Evolutionary conservation across 37 sponge, comb jelly and placozoan genomes (phyloP).

Genomic region (Halichondria panicea): DNA sequence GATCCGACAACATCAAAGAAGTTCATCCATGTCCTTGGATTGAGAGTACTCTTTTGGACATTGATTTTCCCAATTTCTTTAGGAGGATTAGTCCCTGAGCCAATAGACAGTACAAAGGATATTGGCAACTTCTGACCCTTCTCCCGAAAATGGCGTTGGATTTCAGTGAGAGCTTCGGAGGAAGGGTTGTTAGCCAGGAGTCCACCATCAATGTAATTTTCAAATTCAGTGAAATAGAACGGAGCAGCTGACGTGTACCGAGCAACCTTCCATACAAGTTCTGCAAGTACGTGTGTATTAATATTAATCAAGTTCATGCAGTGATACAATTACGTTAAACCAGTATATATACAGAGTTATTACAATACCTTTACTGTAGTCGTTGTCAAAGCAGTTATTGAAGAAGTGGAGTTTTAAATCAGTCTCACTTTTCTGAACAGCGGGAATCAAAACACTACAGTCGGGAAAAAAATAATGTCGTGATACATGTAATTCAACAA

Average conservation of each 20-base stretch:
- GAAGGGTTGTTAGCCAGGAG: constrained; percentile 53
- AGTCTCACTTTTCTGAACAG: constrained; percentile 36
- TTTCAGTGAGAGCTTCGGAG: constrained; percentile 31
- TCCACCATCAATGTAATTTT: constrained; percentile 63
- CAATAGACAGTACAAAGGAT: constrained; percentile 50
- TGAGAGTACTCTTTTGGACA: constrained; percentile 3
- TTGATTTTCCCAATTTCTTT: constrained; percentile 26
- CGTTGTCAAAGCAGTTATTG: constrained; percentile 54
- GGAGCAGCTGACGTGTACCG: constrained; percentile 64
- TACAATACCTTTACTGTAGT: constrained; percentile 14
- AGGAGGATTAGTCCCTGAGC: constrained; percentile 36
- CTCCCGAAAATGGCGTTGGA: constrained; percentile 44
- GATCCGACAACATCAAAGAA: constrained; percentile 1
- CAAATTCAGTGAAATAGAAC: constrained; percentile 41
- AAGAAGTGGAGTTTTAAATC: constrained; percentile 41
- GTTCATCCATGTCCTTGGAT: background rate
- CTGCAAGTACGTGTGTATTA: constrained; percentile 17
- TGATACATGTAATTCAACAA: too few species aligned
- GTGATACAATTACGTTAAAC: background rate
- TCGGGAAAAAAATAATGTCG: too few species aligned
- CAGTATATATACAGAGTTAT: background rate
- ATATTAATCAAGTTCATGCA: background rate
- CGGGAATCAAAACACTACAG: constrained; percentile 33
- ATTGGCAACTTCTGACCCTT: constrained; percentile 39
- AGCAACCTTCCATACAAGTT: constrained; percentile 56